Evolutionary conservation across 2,113 vertebrate species (phyloP).

Genomic region (Neogobius melanostomus): DNA sequence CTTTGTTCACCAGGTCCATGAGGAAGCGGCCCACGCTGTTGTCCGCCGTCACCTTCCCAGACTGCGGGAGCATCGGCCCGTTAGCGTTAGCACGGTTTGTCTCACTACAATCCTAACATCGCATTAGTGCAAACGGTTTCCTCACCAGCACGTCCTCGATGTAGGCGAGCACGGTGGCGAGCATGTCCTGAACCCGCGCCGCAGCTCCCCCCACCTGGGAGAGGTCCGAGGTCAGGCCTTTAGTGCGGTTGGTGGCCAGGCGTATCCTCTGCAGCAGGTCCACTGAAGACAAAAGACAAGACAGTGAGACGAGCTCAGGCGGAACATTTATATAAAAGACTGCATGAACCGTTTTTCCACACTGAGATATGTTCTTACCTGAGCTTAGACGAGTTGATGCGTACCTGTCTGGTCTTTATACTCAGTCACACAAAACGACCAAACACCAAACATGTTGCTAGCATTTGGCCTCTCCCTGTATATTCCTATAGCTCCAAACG

Average conservation of each 20-base stretch:
- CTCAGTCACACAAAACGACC: too few species aligned
- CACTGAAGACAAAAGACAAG: conserved; percentile 70
- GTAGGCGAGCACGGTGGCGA: conserved; percentile 89
- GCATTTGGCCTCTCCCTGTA: too few species aligned
- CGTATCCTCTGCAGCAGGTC: conserved; percentile 95
- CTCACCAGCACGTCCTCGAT: conserved; percentile 97
- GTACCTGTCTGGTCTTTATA: too few species aligned
- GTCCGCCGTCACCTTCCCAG: conserved; percentile 92
- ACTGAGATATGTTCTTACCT: too few species aligned
- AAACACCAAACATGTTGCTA: too few species aligned
- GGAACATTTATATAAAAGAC: too few species aligned
- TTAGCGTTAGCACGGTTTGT: too few species aligned
- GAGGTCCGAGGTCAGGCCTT: conserved; percentile 93
- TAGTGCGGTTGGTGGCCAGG: conserved; percentile 82
- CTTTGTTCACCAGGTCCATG: conserved; percentile 97
- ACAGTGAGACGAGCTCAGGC: too few species aligned
- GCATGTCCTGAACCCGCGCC: conserved; percentile 88
- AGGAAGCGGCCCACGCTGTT: conserved; percentile 95
- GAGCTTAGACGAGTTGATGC: too few species aligned
- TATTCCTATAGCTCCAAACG: too few species aligned
- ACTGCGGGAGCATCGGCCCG: conserved; percentile 68
- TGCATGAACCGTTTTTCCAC: too few species aligned
- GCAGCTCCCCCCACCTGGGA: conserved; percentile 90
- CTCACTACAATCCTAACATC: too few species aligned
- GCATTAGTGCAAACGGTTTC: not conserved